These are phyloP conservation scores for Entomyzon cyanotis DNA, from an alignment of 2,113 vertebrate genomes.

Conservation along the genomic window DNA sequence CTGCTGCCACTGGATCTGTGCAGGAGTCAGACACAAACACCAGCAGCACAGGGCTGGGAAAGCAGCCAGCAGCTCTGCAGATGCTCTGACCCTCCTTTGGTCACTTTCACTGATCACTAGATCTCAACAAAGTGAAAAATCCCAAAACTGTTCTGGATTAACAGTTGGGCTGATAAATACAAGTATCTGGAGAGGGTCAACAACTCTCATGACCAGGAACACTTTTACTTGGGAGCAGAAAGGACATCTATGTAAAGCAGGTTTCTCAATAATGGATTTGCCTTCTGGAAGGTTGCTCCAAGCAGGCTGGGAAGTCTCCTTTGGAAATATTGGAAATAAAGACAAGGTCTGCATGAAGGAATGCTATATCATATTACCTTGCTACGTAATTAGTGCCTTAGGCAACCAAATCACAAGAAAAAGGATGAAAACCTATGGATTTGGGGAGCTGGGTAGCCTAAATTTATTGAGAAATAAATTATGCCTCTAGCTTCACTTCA, in stretches of 20 bases:
- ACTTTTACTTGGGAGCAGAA: neutral
- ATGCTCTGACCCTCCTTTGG: neutral
- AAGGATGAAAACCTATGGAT: neutral
- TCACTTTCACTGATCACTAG: neutral
- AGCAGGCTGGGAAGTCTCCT: neutral
- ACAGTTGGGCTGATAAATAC: neutral
- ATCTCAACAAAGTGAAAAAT: neutral
- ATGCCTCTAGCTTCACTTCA: neutral
- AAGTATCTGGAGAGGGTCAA: neutral
- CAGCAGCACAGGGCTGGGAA: neutral
- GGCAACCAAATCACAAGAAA: neutral
- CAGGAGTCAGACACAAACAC: neutral
- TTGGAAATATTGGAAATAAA: neutral
- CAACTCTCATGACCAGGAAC: neutral
- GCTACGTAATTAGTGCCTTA: rapidly evolving
- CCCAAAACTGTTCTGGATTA: neutral
- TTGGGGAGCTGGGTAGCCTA: neutral
- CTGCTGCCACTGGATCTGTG: neutral
- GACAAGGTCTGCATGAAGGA: neutral
- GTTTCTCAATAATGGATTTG: neutral
- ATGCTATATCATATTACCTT: neutral
- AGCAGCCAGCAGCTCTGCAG: neutral
- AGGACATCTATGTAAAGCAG: neutral
- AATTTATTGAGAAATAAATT: conserved; percentile 15
- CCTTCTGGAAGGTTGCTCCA: neutral